A percentile compares a stretch with the other conserved stretches of the same genome.
Evolutionary conservation across 2,113 vertebrate species (phyloP).

Genomic region (Corythornis cristatus): DNA sequence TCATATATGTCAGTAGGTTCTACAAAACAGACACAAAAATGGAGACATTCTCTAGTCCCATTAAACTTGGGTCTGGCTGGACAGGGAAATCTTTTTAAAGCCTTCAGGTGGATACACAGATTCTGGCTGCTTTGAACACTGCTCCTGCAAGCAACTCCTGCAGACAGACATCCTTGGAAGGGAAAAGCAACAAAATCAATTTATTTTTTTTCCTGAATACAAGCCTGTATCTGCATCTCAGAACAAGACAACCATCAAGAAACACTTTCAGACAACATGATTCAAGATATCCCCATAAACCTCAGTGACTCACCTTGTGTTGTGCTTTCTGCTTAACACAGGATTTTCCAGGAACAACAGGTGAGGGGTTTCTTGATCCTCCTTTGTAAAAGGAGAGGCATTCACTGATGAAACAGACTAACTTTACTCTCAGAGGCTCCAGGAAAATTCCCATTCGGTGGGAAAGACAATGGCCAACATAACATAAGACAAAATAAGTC

Average conservation of each 20-base stretch:
- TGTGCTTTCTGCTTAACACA: not conserved
- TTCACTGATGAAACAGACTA: not conserved
- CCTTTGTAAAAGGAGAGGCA: not conserved
- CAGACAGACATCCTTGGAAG: not conserved
- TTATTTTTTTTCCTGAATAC: not conserved
- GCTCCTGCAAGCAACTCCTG: not conserved
- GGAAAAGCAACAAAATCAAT: not conserved
- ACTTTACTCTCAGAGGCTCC: not conserved
- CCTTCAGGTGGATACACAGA: not conserved
- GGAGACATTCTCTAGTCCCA: not conserved
- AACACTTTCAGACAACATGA: not conserved
- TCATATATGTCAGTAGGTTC: not conserved
- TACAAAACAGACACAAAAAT: not conserved
- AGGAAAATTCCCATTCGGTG: not conserved
- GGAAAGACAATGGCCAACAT: not conserved
- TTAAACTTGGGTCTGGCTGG: not conserved
- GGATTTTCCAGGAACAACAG: not conserved
- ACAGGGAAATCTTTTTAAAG: not conserved
- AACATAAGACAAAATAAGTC: not conserved
- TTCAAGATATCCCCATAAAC: not conserved
- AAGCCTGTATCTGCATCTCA: not conserved
- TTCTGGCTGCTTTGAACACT: not conserved
- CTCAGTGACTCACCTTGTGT: accelerated
- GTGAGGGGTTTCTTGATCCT: not conserved
- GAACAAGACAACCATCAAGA: not conserved